Evolutionary conservation across 2,888 invertebrate genomes (phyloP).

Genomic region (Perizoma affinitatum): DNA sequence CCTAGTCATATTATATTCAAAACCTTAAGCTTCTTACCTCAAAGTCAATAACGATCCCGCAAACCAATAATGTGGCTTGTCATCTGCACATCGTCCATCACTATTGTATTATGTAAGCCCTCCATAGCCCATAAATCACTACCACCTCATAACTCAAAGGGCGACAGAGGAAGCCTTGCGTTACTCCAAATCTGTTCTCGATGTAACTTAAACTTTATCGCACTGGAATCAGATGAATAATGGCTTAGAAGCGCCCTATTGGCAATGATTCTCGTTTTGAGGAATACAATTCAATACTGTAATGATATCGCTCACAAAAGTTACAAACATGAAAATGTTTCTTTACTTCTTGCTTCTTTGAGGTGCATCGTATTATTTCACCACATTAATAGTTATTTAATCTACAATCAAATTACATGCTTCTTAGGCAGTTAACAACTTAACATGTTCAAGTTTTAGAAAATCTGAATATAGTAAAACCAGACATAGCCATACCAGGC

Average conservation of each 20-base stretch:
- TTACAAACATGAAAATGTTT: too few relatives aligned
- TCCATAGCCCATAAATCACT: conserved; percentile 65
- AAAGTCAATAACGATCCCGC: conserved; percentile 53
- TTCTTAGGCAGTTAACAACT: too few relatives aligned
- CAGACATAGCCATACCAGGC: too few relatives aligned
- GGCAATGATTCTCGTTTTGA: too few relatives aligned
- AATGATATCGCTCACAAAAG: too few relatives aligned
- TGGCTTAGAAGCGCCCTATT: not conserved
- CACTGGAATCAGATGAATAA: not conserved
- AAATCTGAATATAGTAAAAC: too few relatives aligned
- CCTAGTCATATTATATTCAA: conserved; percentile 19
- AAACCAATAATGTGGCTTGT: conserved; percentile 59
- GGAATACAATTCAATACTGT: too few relatives aligned
- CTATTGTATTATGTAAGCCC: conserved; percentile 58
- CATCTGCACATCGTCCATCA: conserved; percentile 60
- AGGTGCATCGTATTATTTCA: too few relatives aligned
- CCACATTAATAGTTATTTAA: too few relatives aligned
- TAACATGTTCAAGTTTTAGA: too few relatives aligned
- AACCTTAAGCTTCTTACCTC: conserved; percentile 29
- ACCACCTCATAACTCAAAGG: conserved; percentile 61
- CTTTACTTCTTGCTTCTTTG: too few relatives aligned
- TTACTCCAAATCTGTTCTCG: conserved; percentile 5
- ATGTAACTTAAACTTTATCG: conserved; percentile 9
- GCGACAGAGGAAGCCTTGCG: conserved; percentile 29
- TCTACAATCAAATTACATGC: too few relatives aligned